These are phyloP conservation scores for Chondrosia reniformis DNA, from an alignment of 37 sponge, comb jelly and placozoan genomes.

Conservation along the genomic window DNA sequence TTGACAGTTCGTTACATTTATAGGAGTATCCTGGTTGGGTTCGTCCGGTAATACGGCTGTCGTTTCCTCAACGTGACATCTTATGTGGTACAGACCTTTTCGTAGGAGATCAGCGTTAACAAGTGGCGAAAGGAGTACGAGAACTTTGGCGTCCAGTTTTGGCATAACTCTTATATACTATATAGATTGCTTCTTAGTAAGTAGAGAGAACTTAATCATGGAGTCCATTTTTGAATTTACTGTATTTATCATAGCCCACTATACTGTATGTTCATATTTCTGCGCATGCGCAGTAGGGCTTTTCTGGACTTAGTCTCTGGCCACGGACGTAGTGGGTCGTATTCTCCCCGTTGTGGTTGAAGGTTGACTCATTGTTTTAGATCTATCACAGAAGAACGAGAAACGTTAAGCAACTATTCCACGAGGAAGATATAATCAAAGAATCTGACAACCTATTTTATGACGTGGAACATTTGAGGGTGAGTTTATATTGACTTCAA, in stretches of 20 bases:
- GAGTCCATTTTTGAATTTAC: too few species aligned
- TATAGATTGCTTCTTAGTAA: too few species aligned
- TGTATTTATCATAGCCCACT: too few species aligned
- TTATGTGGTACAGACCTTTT: conserved; percentile 68
- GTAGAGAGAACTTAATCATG: too few species aligned
- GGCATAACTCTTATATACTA: conserved; percentile 54
- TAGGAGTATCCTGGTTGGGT: conserved; percentile 12
- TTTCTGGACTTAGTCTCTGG: conserved; percentile 29
- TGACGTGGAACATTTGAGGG: not conserved
- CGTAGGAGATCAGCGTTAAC: conserved; percentile 72
- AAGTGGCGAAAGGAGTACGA: conserved; percentile 58
- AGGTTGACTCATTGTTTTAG: too few species aligned
- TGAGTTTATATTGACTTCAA: not conserved
- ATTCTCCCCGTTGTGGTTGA: too few species aligned
- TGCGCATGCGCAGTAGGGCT: conserved; percentile 13
- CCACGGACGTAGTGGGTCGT: too few species aligned
- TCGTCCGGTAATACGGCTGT: not conserved
- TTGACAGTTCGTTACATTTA: not conserved
- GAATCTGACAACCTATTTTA: not conserved
- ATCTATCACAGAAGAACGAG: too few species aligned
- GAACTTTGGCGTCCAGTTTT: conserved; percentile 36
- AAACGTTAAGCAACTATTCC: too few species aligned
- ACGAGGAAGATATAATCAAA: not conserved
- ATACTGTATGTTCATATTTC: conserved; percentile 1
- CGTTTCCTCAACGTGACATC: conserved; percentile 44